phyloP scores from a whole-genome alignment of 23 tunicate species.

The Styela plicata region DNA sequence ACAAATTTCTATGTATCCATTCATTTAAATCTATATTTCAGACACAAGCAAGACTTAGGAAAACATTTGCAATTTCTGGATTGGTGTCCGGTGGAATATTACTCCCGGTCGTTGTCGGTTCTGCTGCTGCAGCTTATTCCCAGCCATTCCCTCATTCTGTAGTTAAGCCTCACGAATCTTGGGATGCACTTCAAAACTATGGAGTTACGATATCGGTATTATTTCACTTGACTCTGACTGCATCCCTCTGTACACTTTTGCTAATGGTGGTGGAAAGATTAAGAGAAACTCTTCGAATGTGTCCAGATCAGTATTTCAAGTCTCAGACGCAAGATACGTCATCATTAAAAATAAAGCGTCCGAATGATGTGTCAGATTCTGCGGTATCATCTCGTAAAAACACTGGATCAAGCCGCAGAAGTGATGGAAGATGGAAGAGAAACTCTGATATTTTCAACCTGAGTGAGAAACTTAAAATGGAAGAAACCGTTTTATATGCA shows the following conservation, averaged over 20 bases:
- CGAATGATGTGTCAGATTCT: background rate
- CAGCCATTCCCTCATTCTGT: constrained; percentile 14
- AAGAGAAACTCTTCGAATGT: background rate
- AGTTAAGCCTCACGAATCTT: background rate
- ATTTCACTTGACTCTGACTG: constrained; percentile 5
- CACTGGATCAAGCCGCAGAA: background rate
- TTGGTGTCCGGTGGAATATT: background rate
- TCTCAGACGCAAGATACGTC: background rate
- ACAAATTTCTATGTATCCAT: background rate
- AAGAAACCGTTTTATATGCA: constrained; percentile 1
- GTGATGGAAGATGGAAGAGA: background rate
- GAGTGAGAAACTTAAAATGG: constrained; percentile 1
- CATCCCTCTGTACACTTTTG: constrained; percentile 22
- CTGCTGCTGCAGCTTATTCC: constrained; percentile 14
- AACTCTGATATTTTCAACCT: background rate
- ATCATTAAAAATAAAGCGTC: background rate
- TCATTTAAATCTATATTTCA: background rate
- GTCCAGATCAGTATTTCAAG: constrained; percentile 9
- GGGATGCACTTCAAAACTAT: background rate
- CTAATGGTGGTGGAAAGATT: constrained; percentile 22
- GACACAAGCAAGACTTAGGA: constrained; percentile 30
- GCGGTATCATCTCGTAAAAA: background rate
- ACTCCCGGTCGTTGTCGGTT: constrained; percentile 5
- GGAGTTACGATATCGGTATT: constrained; percentile 4
- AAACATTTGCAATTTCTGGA: constrained; percentile 17